These are phyloP conservation scores for Rhagoletis pomonella DNA, from an alignment of 1,140 invertebrate genomes.

Conservation along the genomic window DNA sequence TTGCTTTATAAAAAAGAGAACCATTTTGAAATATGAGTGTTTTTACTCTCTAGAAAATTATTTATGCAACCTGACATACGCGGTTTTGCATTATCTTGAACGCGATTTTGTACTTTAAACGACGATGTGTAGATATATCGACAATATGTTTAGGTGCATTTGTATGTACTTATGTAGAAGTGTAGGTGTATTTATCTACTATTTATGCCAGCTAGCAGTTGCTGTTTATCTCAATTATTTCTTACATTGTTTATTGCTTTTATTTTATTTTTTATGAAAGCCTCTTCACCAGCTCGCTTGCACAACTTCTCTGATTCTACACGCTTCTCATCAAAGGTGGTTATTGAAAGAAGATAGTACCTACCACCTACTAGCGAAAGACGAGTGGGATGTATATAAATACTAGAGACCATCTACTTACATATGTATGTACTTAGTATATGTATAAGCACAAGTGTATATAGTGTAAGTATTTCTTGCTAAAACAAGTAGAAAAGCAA, in stretches of 20 bases:
- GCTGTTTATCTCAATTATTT: neutral
- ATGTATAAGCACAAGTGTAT: too few relatives aligned
- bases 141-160: neutral
- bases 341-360: neutral
- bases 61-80: too few relatives aligned
- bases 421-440: too few relatives aligned
- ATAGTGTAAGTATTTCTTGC: too few relatives aligned
- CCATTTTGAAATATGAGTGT: too few relatives aligned
- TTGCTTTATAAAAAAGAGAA: too few relatives aligned
- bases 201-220: neutral
- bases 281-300: neutral
- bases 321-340: conserved; percentile 7
- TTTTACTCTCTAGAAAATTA: too few relatives aligned
- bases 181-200: neutral
- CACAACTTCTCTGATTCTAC: neutral
- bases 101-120: too few relatives aligned
- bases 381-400: neutral
- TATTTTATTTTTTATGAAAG: neutral
- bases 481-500: too few relatives aligned
- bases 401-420: neutral
- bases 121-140: too few relatives aligned
- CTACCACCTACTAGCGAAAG: neutral
- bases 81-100: too few relatives aligned
- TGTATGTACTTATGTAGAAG: neutral
- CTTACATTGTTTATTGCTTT: neutral